These are phyloP conservation scores for Cheumatopsyche charites DNA, from an alignment of 1,140 invertebrate species.

Conservation along the genomic window DNA sequence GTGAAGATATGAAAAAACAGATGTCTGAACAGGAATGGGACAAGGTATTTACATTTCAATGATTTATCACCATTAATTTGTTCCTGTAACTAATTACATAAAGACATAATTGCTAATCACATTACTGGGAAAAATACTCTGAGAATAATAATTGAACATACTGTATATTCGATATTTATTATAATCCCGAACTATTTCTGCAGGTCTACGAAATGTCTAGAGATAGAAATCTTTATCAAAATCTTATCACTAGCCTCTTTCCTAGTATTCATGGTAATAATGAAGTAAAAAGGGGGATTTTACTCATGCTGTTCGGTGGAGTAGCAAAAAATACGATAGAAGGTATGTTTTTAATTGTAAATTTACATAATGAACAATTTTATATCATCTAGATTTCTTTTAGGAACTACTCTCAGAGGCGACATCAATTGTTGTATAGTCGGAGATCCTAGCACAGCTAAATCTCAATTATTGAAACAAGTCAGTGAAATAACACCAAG, in stretches of 20 bases:
- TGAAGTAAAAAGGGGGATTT: slow-evolving; percentile 94
- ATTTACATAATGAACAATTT: neutral
- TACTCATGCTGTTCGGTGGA: slow-evolving; percentile 97
- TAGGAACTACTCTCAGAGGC: slow-evolving; percentile 81
- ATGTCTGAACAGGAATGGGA: slow-evolving; percentile 97
- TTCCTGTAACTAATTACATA: no score
- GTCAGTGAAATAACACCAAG: slow-evolving; percentile 95
- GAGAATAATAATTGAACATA: no score
- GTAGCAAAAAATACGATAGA: slow-evolving; percentile 94
- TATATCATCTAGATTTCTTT: slow-evolving; percentile 1
- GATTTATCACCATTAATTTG: slow-evolving; percentile 17
- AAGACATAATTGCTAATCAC: no score
- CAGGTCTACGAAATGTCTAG: slow-evolving; percentile 94
- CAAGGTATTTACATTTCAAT: slow-evolving; percentile 59
- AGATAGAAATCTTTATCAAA: slow-evolving; percentile 91
- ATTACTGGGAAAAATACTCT: no score
- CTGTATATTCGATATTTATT: no score
- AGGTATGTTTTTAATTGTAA: slow-evolving; percentile 57
- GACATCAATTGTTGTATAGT: slow-evolving; percentile 99
- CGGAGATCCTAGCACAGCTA: slow-evolving; percentile 98
- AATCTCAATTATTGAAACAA: slow-evolving; percentile 96
- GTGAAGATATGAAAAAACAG: slow-evolving; percentile 90
- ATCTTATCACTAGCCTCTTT: slow-evolving; percentile 92
- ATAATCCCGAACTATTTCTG: no score
- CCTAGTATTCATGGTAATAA: slow-evolving; percentile 98